phyloP scores from a whole-genome alignment of 2,888 invertebrate genomes.

The Mimumesa dahlbomi region DNA sequence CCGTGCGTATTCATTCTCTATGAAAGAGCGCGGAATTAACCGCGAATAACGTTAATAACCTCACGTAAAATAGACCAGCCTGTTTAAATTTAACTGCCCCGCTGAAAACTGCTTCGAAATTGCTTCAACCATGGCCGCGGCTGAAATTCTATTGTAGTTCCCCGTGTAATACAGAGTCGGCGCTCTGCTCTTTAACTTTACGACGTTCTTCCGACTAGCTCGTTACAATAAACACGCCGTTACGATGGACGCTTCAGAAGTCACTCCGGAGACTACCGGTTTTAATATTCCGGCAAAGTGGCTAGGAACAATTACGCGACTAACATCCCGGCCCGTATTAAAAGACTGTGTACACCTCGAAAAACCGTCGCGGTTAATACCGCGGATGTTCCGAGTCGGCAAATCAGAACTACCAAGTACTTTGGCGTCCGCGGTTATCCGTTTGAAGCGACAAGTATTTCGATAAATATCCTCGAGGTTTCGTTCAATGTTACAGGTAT shows the following conservation, averaged over 20 bases:
- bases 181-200: slow-evolving; percentile 59
- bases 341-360: slow-evolving; percentile 3
- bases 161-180: slow-evolving; percentile 43
- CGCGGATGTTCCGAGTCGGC: neutral
- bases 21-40: slow-evolving; percentile 48
- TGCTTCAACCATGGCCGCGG: slow-evolving; percentile 49
- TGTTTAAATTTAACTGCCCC: slow-evolving; percentile 59
- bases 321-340: slow-evolving; percentile 46
- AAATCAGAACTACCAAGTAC: no score
- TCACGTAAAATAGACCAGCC: slow-evolving; percentile 46
- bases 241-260: slow-evolving; percentile 59
- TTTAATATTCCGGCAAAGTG: slow-evolving; percentile 62
- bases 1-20: slow-evolving; percentile 26
- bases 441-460: no score
- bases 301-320: slow-evolving; percentile 55
- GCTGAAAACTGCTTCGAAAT: slow-evolving; percentile 57
- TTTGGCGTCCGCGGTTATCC: neutral
- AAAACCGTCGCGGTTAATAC: neutral
- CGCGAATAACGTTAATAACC: slow-evolving; percentile 60
- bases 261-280: slow-evolving; percentile 43
- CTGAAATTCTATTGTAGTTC: slow-evolving; percentile 58
- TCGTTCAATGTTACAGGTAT: no score
- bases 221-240: slow-evolving; percentile 65
- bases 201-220: slow-evolving; percentile 56
- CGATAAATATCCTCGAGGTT: no score